phyloP scores from a whole-genome alignment of 2,797 vertebrate species.

The Lateolabrax maculatus region DNA sequence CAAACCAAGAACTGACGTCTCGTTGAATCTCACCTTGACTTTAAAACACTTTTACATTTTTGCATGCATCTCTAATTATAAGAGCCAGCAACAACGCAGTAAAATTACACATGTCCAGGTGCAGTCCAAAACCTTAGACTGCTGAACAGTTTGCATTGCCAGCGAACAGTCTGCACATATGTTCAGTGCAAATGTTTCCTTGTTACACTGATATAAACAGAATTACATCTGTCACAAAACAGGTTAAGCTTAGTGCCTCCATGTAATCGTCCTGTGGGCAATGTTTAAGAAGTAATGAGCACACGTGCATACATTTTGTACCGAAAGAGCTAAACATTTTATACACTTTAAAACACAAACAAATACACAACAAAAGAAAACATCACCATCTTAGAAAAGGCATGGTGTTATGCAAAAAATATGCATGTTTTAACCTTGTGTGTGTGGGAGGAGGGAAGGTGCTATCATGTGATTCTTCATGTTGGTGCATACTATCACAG shows the following conservation, averaged over 20 bases:
- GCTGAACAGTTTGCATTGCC: neutral
- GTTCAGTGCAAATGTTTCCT: neutral
- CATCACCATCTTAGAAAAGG: neutral
- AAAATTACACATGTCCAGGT: neutral
- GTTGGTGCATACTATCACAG: conserved; percentile 31
- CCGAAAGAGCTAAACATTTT: neutral
- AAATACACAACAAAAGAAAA: neutral
- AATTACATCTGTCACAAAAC: neutral
- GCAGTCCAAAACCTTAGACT: neutral
- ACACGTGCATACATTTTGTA: neutral
- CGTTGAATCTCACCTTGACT: neutral
- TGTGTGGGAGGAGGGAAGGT: neutral
- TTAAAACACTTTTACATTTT: neutral
- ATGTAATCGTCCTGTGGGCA: neutral
- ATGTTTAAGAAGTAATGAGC: neutral
- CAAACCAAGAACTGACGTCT: neutral
- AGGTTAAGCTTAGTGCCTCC: conserved; percentile 6
- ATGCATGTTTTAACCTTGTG: conserved; percentile 1
- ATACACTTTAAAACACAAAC: neutral
- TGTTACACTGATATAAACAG: neutral
- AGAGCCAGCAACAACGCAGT: neutral
- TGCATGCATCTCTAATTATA: neutral
- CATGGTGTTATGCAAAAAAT: neutral
- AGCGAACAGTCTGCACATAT: neutral
- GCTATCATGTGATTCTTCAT: conserved; percentile 17